These are phyloP conservation scores for Acrobasis consociella DNA, from an alignment of 2,888 invertebrate species.

Conservation along the genomic window DNA sequence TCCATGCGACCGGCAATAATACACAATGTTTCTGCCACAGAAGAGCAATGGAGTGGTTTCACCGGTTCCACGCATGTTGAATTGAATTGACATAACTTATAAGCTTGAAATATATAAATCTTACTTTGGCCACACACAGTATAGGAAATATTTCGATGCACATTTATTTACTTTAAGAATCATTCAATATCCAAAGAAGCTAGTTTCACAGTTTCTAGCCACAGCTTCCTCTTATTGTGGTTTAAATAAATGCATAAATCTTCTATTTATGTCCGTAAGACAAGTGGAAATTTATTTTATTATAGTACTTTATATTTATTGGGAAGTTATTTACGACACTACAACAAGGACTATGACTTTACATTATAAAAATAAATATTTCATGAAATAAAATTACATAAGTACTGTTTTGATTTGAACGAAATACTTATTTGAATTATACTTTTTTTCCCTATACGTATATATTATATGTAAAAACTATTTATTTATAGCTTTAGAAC, in stretches of 20 bases:
- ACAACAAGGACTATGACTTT: background rate
- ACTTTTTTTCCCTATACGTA: too few relatives aligned
- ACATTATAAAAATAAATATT: background rate
- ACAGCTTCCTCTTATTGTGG: slow-evolving; percentile 58
- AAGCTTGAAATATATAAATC: slow-evolving; percentile 41
- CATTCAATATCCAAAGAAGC: background rate
- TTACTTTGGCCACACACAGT: slow-evolving; percentile 32
- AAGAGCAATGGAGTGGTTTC: slow-evolving; percentile 32
- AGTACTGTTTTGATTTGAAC: background rate
- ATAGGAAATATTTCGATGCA: slow-evolving; percentile 16
- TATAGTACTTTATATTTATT: slow-evolving; percentile 17
- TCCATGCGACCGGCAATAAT: slow-evolving; percentile 35
- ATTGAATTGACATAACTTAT: slow-evolving; percentile 42
- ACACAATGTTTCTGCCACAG: slow-evolving; percentile 21
- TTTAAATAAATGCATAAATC: slow-evolving; percentile 52
- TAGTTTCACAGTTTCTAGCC: slow-evolving; percentile 25
- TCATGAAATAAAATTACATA: background rate
- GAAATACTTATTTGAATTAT: background rate
- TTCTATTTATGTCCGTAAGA: slow-evolving; percentile 44
- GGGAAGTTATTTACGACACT: slow-evolving; percentile 5
- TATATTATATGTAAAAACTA: too few relatives aligned
- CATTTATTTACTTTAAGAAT: slow-evolving; percentile 18
- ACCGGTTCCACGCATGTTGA: slow-evolving; percentile 44
- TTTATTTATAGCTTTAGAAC: too few relatives aligned
- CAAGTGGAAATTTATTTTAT: slow-evolving; percentile 44